phyloP scores from a whole-genome alignment of 2,113 vertebrate genomes.

The Sinocyclocheilus maitianheensis region DNA sequence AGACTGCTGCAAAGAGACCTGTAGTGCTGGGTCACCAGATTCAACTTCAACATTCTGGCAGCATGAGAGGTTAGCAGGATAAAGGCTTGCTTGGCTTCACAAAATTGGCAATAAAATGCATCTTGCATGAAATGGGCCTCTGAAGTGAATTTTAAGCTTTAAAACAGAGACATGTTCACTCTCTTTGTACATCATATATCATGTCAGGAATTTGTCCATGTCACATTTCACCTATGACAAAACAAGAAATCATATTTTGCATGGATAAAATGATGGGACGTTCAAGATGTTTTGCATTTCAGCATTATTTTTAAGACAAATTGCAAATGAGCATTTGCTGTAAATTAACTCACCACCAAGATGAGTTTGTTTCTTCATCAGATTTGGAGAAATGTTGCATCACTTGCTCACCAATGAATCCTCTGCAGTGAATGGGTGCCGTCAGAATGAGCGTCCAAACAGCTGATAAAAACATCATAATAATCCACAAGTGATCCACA shows the following conservation, averaged over 20 bases:
- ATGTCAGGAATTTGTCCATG: neutral
- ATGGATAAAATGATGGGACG: neutral
- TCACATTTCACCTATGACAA: neutral
- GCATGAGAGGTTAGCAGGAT: neutral
- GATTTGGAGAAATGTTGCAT: too few relatives aligned
- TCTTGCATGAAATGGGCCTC: neutral
- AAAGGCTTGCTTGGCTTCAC: constrained; percentile 7
- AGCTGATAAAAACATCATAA: too few relatives aligned
- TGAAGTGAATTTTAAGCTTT: neutral
- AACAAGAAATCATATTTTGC: neutral
- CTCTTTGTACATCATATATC: neutral
- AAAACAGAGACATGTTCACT: neutral
- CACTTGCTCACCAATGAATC: too few relatives aligned
- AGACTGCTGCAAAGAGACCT: constrained; percentile 12
- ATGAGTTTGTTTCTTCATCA: too few relatives aligned
- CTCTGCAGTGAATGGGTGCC: too few relatives aligned
- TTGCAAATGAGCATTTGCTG: neutral
- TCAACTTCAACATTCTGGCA: constrained; percentile 1
- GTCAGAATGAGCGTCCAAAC: too few relatives aligned
- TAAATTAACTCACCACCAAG: neutral
- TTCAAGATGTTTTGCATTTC: neutral
- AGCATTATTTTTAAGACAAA: neutral
- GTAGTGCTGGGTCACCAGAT: neutral
- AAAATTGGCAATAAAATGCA: neutral
- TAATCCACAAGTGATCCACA: too few relatives aligned